These are phyloP conservation scores for Uropsilus gracilis DNA, from an alignment of 2,113 vertebrate genomes.

Conservation along the genomic window DNA sequence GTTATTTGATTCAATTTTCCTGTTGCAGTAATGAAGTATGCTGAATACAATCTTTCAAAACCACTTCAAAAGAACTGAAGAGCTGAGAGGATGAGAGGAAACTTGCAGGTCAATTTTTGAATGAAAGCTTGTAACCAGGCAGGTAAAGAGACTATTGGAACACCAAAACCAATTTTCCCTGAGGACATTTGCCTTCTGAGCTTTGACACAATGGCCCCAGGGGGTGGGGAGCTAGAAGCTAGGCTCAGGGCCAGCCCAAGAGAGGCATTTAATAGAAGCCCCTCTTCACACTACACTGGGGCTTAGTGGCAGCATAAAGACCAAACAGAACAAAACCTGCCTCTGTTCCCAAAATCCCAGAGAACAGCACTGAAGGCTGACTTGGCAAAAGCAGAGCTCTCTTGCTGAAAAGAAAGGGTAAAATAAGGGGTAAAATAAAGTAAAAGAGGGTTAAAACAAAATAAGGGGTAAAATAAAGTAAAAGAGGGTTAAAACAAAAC, in stretches of 20 bases:
- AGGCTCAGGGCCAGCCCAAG: neutral
- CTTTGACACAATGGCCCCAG: neutral
- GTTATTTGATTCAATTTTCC: slow-evolving; percentile 54
- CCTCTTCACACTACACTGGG: neutral
- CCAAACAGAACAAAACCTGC: neutral
- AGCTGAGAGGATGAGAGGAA: neutral
- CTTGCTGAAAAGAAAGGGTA: slow-evolving; percentile 13
- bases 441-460: too few species aligned
- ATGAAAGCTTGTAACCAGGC: slow-evolving; percentile 25
- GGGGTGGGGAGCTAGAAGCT: neutral
- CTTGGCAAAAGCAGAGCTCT: neutral
- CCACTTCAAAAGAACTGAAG: neutral
- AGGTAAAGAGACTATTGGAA: neutral
- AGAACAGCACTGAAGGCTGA: neutral
- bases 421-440: neutral
- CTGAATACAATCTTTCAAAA: slow-evolving; percentile 37
- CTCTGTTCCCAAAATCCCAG: neutral
- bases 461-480: too few species aligned
- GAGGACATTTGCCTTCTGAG: slow-evolving; percentile 5
- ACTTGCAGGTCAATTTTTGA: neutral
- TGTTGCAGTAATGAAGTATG: slow-evolving; percentile 32
- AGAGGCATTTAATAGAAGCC: neutral
- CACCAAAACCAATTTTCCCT: slow-evolving; percentile 7
- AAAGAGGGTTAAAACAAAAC: neutral
- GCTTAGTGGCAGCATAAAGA: neutral